Conservation (phyloP, 2,113 vertebrate genomes). For the Oxygymnocypris stewartii region DNA sequence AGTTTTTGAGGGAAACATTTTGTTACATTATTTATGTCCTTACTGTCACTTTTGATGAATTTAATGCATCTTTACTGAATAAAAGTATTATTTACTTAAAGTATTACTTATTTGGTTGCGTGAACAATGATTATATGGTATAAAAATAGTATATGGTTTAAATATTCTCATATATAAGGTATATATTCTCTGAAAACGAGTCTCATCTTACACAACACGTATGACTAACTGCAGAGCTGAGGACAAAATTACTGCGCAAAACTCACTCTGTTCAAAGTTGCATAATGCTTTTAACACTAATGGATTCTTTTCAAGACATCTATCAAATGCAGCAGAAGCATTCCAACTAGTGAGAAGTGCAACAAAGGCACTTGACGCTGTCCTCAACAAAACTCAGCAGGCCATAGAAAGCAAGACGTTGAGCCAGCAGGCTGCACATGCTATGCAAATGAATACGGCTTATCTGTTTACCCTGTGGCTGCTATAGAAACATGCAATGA, state of each 20-base stretch:
- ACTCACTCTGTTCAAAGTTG: neutral
- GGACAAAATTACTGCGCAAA: neutral
- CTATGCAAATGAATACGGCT: neutral
- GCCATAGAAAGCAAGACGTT: neutral
- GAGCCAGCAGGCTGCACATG: constrained; percentile 4
- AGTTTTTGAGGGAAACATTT: neutral
- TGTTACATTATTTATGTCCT: neutral
- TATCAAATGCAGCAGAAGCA: constrained; percentile 29
- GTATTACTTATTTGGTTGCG: neutral
- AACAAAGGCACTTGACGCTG: constrained; percentile 12
- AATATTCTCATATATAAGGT: too few relatives aligned
- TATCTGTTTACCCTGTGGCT: constrained; percentile 11
- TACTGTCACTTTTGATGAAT: neutral
- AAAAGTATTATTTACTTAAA: neutral
- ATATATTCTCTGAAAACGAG: neutral
- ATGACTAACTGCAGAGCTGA: neutral
- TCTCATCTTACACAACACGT: neutral
- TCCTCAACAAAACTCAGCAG: constrained; percentile 16
- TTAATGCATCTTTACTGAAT: neutral
- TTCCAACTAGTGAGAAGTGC: neutral
- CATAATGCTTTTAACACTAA: constrained; percentile 11
- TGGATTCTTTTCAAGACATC: constrained; percentile 5
- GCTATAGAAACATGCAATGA: constrained; percentile 10
- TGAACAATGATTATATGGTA: too few relatives aligned
- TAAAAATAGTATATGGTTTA: too few relatives aligned